Evolutionary conservation across 1,140 invertebrate genomes (phyloP).

Genomic region (Mylabris phalerata): DNA sequence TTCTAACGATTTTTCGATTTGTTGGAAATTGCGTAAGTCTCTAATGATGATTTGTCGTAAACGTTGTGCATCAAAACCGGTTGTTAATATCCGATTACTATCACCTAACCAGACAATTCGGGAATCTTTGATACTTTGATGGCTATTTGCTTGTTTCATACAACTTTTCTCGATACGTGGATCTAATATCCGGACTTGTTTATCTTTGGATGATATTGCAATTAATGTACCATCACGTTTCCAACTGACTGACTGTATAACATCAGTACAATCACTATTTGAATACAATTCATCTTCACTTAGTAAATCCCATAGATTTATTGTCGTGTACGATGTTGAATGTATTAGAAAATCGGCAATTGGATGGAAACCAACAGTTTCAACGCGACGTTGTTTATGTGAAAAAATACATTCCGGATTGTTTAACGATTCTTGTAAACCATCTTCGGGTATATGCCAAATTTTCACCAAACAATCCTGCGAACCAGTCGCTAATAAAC

Average conservation of each 20-base stretch:
- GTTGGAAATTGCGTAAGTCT: slow-evolving; percentile 73
- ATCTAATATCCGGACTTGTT: slow-evolving; percentile 73
- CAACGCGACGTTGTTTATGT: slow-evolving; percentile 72
- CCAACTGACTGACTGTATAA: slow-evolving; percentile 80
- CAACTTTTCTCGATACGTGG: slow-evolving; percentile 58
- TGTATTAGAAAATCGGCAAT: slow-evolving; percentile 77
- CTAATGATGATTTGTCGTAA: slow-evolving; percentile 80
- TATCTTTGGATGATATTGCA: slow-evolving; percentile 75
- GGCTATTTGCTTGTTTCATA: slow-evolving; percentile 62
- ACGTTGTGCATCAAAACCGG: slow-evolving; percentile 68
- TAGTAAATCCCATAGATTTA: slow-evolving; percentile 83
- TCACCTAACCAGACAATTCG: slow-evolving; percentile 83
- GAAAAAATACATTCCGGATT: slow-evolving; percentile 75
- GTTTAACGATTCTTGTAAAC: slow-evolving; percentile 68
- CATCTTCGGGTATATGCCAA: slow-evolving; percentile 76
- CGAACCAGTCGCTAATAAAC: slow-evolving; percentile 80
- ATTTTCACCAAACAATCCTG: slow-evolving; percentile 86
- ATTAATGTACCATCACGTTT: slow-evolving; percentile 71
- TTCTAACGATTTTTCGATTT: slow-evolving; percentile 69
- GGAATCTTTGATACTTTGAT: slow-evolving; percentile 86
- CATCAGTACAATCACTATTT: slow-evolving; percentile 70
- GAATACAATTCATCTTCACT: slow-evolving; percentile 74
- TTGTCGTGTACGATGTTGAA: slow-evolving; percentile 69
- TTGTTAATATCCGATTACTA: slow-evolving; percentile 72
- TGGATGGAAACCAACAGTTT: slow-evolving; percentile 81